Percentiles rank a stretch among this genome's conserved stretches.
These are phyloP conservation scores for Oedothorax gibbosus DNA, from an alignment of 1,140 invertebrate species.

Conservation along the genomic window DNA sequence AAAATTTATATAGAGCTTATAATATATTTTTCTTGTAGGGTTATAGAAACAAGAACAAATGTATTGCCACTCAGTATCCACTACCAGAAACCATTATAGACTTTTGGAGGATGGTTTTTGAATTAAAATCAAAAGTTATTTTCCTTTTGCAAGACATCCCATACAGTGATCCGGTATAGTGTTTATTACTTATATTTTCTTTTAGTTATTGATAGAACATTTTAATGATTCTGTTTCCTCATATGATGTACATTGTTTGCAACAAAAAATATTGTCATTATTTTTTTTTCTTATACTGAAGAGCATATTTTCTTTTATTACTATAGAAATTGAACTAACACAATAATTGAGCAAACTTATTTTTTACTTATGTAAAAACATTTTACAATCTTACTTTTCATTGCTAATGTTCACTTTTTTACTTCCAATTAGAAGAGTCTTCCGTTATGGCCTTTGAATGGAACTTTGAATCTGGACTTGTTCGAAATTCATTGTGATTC, in stretches of 20 bases:
- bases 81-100: conserved; percentile 51
- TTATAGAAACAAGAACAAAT: conserved; percentile 68
- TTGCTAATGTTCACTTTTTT: no score
- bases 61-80: conserved; percentile 69
- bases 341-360: background rate
- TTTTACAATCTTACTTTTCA: no score
- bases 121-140: conserved; percentile 36
- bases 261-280: background rate
- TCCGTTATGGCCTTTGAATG: background rate
- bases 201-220: background rate
- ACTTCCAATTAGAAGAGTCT: conserved; percentile 13
- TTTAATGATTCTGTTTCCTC: background rate
- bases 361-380: no score
- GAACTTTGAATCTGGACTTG: background rate
- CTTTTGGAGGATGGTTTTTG: conserved; percentile 61
- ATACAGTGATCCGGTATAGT: conserved; percentile 23
- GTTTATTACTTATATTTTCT: conserved; percentile 1
- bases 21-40: conserved; percentile 64
- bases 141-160: conserved; percentile 62
- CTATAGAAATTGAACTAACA: background rate
- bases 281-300: background rate
- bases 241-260: background rate
- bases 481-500: background rate
- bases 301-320: background rate
- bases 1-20: no score